Evolutionary conservation across 2,113 vertebrate species (phyloP), one percentile per base, ranked within the genome.

Genomic region (Catagonus wagneri): DNA sequence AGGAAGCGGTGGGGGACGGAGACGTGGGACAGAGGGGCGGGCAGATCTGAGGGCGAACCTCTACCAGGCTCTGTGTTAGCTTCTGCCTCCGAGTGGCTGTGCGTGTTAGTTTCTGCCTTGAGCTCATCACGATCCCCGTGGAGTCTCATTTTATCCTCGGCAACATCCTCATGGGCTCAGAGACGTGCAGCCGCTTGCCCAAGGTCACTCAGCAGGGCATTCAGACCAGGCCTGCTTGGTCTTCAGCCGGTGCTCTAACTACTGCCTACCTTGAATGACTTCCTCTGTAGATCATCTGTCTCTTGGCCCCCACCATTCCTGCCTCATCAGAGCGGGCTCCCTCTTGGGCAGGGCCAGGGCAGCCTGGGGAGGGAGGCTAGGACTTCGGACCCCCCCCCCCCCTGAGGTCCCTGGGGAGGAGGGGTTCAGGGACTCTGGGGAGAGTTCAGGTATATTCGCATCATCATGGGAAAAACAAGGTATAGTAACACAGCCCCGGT

Each of bases 391-490:
- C 12, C 29, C 68, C 68, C 23, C 12, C 29, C 68, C 68, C 36
- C 25, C 54, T 8, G 65, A 95, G 36, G 54, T 6, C 60, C n/a
- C 20, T 58, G 39, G 60, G 61, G 60, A 95, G 32, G 72, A 74
- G 34, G 39, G 3, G 6, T 80, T 83, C 32, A 25, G 58, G 36
- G 52, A 7, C 50, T 17, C 56, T 63, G 25, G 44, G 56, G 23
- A 63, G 72, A 81, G 89, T 71, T 78, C 58, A 52, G 65, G 29
- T 84, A 22, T 34, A n/a, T 61, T 27, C 50, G 25, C 39, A 63
- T 94, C 83, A 81, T 89, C 79, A 84, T 75, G 75, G 92, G 56
- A 81, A 92, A 86, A 68, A 52, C 25, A 83, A 65, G 12, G 12
- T 63, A 15, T 19, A 32, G 25, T 65, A 84, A 44, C 27, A 90